phyloP scores from a whole-genome alignment of 2,888 invertebrate species.

The Andrena hattorfiana region DNA sequence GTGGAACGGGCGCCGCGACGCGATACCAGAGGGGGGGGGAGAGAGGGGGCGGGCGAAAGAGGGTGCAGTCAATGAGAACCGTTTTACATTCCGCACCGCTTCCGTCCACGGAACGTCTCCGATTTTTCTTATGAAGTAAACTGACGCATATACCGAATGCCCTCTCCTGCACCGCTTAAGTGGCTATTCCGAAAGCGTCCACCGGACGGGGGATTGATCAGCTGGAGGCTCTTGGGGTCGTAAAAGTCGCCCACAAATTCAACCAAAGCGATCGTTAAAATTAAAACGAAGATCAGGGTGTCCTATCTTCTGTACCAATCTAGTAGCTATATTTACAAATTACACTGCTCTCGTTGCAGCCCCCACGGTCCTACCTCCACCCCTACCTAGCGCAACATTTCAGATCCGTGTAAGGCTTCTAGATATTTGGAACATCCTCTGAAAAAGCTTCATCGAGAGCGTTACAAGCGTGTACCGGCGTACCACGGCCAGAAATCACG shows the following conservation, averaged over 20 bases:
- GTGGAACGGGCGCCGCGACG: slow-evolving; percentile 64
- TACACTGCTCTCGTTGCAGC: no score
- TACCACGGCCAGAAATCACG: neutral
- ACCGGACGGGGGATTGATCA: slow-evolving; percentile 2
- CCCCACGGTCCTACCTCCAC: no score
- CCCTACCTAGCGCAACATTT: no score
- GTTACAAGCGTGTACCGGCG: no score
- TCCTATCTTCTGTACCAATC: neutral
- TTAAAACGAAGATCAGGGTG: neutral
- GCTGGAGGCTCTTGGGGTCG: neutral
- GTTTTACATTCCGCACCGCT: slow-evolving; percentile 55
- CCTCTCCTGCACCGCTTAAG: slow-evolving; percentile 10
- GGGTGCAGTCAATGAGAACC: slow-evolving; percentile 58
- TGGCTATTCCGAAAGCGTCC: neutral
- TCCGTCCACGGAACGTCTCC: slow-evolving; percentile 47
- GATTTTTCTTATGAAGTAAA: slow-evolving; percentile 54
- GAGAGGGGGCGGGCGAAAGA: slow-evolving; percentile 24
- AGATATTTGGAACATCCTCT: neutral
- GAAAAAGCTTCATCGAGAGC: neutral
- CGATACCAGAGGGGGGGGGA: slow-evolving; percentile 11
- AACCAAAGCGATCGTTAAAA: neutral
- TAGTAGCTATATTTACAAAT: no score
- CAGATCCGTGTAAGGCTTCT: no score
- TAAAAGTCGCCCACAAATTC: neutral
- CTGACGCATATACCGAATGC: slow-evolving; percentile 13